Evolutionary conservation across 2,113 vertebrate genomes (phyloP).

Genomic region (Ahaetulla prasina): DNA sequence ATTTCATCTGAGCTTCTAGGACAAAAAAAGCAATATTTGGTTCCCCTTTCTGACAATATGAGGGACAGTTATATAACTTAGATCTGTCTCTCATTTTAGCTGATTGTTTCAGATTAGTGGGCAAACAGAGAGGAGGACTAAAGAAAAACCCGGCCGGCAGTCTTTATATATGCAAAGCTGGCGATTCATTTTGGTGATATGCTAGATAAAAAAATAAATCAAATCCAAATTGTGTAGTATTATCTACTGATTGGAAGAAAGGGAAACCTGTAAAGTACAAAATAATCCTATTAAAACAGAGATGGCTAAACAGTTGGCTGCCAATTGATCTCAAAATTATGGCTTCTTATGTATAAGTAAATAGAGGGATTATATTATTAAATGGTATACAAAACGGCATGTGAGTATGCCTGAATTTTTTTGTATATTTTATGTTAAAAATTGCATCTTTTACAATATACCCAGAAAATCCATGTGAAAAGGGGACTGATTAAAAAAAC

Average conservation of each 20-base stretch:
- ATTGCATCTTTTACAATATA: neutral
- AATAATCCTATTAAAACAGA: neutral
- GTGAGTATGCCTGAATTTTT: neutral
- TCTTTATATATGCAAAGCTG: neutral
- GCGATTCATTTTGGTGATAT: neutral
- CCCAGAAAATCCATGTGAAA: neutral
- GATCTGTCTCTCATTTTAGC: neutral
- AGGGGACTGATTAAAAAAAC: neutral
- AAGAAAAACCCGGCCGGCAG: neutral
- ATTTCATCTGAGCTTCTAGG: neutral
- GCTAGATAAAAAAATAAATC: neutral
- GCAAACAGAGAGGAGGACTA: neutral
- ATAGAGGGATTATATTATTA: neutral
- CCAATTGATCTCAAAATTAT: neutral
- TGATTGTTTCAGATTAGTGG: neutral
- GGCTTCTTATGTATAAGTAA: neutral
- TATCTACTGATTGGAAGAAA: neutral
- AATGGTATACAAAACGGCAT: neutral
- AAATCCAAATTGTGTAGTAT: neutral
- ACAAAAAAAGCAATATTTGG: neutral
- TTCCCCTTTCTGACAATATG: neutral
- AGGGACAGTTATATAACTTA: neutral
- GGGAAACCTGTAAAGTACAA: neutral
- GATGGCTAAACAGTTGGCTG: neutral
- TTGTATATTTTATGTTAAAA: neutral